Evolutionary conservation across 1,140 invertebrate genomes (phyloP), one percentile per base, ranked within the genome.

Genomic region (Drosophila varians): DNA sequence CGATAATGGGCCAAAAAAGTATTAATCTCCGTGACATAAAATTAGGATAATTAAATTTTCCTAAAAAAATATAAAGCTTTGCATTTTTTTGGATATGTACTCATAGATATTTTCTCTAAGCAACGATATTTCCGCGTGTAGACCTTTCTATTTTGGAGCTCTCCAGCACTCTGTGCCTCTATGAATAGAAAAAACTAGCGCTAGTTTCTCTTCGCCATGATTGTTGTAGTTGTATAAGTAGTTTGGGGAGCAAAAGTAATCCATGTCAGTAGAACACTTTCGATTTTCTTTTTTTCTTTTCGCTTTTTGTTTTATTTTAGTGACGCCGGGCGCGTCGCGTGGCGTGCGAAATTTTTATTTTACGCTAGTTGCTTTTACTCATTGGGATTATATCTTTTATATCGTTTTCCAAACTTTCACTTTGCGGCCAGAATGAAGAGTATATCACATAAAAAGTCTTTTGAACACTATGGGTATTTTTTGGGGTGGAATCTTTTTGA

Each of bases 251-350:
- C 64, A 77, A 73, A 90, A 90, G 69, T 89, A 90, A 90, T 90
- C 84, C 74, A 80, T 90, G 89, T 90, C 89, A 90, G 89, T 90
- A 80, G 89, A 90, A 77, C 89, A 90, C 89, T 90, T 87, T 90
- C 89, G 74, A 72, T 90, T 90, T 89, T 86, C 57, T 77, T 80
- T 60, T 49, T 38, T 71, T n/a, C n/a, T 61, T 49, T 45, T 62
- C 42, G 56, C 42, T 61, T 51, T 49, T 58, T 45, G 48, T 38
- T 46, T 64, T 38, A 14, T 77, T 47, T 48, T 48, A 46, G 61
- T 52, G 47, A 54, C 45, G 65, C 69, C 62, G 36, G 42, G 68
- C 78, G 57, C 58, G 57, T 71, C 79, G 71, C 51, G 60, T 86
- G 72, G 65, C 54, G 45, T 46, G 66, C 53, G 38, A 42, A 42